These are phyloP conservation scores for Thermophis baileyi DNA, from an alignment of 2,113 vertebrate genomes.

Conservation along the genomic window DNA sequence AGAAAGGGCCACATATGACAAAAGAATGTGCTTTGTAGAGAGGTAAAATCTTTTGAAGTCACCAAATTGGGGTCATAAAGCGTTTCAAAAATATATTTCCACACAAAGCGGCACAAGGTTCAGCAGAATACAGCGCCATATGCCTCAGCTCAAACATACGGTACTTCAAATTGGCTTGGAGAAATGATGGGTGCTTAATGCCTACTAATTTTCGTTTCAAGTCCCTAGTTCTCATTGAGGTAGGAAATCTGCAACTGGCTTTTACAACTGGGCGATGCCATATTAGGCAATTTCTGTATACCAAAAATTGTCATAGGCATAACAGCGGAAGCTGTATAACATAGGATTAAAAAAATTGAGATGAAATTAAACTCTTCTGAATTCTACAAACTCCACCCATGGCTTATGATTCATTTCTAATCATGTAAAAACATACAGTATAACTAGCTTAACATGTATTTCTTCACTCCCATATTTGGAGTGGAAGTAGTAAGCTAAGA, in stretches of 20 bases:
- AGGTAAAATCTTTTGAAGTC: background rate
- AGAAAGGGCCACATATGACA: background rate
- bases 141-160: background rate
- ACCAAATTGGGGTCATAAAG: background rate
- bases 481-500: background rate
- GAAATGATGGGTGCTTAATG: background rate
- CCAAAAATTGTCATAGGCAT: background rate
- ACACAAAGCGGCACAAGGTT: background rate
- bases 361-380: background rate
- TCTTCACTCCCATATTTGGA: background rate
- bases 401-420: background rate
- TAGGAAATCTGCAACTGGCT: background rate
- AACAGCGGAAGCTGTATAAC: background rate
- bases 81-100: background rate
- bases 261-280: background rate
- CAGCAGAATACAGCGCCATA: background rate
- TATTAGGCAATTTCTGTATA: background rate
- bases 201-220: background rate
- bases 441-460: background rate
- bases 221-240: background rate
- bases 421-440: background rate
- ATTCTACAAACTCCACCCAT: background rate
- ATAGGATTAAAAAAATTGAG: background rate
- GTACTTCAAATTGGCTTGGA: background rate
- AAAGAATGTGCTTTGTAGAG: background rate